These are phyloP conservation scores for Ptycholaimellus sp. DNA, from an alignment of 2,888 invertebrate species.

Conservation along the genomic window DNA sequence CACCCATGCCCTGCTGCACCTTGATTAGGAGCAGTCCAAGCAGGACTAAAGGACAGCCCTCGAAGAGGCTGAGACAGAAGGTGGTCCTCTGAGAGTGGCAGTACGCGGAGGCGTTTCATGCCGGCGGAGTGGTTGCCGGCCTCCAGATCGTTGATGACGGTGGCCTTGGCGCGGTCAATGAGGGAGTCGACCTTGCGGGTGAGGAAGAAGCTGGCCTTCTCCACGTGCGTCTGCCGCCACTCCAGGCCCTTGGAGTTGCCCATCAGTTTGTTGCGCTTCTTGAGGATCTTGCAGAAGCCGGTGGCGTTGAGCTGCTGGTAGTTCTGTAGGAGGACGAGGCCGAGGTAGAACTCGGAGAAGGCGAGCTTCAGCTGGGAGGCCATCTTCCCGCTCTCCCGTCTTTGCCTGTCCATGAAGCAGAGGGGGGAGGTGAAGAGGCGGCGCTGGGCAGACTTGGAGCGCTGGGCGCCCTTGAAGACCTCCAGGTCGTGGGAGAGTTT, in stretches of 20 bases:
- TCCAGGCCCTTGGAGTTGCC: constrained; percentile 58
- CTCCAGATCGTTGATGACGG: constrained; percentile 36
- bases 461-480: constrained; percentile 16
- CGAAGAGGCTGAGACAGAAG: constrained; percentile 58
- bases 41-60: constrained; percentile 80
- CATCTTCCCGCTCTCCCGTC: constrained; percentile 39
- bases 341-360: constrained; percentile 91
- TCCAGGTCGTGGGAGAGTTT: constrained; percentile 29
- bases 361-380: constrained; percentile 79
- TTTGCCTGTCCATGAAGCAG: constrained; percentile 4
- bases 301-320: constrained; percentile 75
- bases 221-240: constrained; percentile 75
- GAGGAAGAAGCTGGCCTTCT: constrained; percentile 72
- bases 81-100: constrained; percentile 88
- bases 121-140: constrained; percentile 81
- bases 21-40: constrained; percentile 64
- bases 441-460: constrained; percentile 5
- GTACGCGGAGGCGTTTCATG: constrained; percentile 88
- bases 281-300: constrained; percentile 91
- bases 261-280: constrained; percentile 90
- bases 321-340: constrained; percentile 80
- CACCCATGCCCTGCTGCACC: no score
- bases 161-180: constrained; percentile 65
- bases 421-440: no score
- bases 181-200: constrained; percentile 89